phyloP scores from a whole-genome alignment of 2,888 invertebrate genomes.

The Trachelus troglodyta region DNA sequence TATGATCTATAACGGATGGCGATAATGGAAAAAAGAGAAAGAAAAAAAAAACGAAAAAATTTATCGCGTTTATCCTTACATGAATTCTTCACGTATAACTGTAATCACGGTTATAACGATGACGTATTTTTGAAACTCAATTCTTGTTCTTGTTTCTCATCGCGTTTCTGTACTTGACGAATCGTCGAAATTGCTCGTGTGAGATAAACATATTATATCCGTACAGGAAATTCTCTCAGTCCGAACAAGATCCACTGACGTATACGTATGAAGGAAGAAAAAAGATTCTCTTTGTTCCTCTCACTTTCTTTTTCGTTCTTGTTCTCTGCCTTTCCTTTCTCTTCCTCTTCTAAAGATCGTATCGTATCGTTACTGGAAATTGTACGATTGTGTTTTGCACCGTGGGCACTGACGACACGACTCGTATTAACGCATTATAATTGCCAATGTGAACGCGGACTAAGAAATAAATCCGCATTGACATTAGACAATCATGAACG shows the following conservation, averaged over 20 bases:
- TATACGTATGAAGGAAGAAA: background rate
- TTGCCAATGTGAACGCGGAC: background rate
- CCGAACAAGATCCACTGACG: background rate
- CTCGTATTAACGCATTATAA: background rate
- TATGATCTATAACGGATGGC: background rate
- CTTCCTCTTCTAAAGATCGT: background rate
- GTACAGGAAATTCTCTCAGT: background rate
- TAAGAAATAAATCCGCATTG: background rate
- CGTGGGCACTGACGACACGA: slow-evolving; percentile 62
- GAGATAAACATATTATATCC: slow-evolving; percentile 1
- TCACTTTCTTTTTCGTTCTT: background rate
- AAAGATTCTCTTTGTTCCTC: background rate
- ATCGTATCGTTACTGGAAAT: slow-evolving; percentile 55
- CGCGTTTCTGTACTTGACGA: background rate
- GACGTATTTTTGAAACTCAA: background rate
- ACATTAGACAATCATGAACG: slow-evolving; percentile 49
- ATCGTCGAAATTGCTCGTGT: background rate
- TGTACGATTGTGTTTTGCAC: slow-evolving; percentile 64
- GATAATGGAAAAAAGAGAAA: background rate
- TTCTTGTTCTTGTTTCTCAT: background rate
- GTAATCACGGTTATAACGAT: background rate
- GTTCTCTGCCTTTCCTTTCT: background rate
- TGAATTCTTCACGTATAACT: background rate
- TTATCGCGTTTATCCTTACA: background rate
- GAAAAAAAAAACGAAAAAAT: too few relatives aligned